phyloP scores from a whole-genome alignment of 2,888 invertebrate species.

The Cynaeus angustus region DNA sequence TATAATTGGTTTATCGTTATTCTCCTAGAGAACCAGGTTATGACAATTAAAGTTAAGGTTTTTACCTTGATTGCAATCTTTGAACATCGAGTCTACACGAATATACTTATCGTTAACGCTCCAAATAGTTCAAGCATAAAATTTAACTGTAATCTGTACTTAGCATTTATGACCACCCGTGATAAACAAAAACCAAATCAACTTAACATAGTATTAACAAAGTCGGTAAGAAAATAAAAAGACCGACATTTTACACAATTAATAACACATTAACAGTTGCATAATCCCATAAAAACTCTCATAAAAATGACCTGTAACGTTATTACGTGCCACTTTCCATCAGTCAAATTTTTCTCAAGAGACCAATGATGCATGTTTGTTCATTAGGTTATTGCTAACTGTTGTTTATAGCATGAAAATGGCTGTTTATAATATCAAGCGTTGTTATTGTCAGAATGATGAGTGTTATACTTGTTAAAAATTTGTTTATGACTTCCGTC shows the following conservation, averaged over 20 bases:
- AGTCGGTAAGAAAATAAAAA: background rate
- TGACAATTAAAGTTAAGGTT: conserved; percentile 6
- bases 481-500: conserved; percentile 35
- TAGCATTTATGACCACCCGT: too few relatives aligned
- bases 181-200: background rate
- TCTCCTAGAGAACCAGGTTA: background rate
- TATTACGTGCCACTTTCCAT: conserved; percentile 25
- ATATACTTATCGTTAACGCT: conserved; percentile 10
- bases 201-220: background rate
- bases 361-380: conserved; percentile 34
- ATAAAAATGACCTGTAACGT: conserved; percentile 24
- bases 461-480: conserved; percentile 33
- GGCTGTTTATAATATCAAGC: conserved; percentile 23
- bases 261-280: conserved; percentile 23
- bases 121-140: conserved; percentile 1
- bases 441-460: conserved; percentile 25
- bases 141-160: too few relatives aligned
- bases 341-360: conserved; percentile 27
- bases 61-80: conserved; percentile 3
- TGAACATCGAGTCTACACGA: background rate
- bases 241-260: conserved; percentile 2
- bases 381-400: conserved; percentile 32
- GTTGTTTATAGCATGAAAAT: conserved; percentile 37
- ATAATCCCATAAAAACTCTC: conserved; percentile 20
- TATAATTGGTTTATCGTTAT: too few relatives aligned